phyloP scores from a whole-genome alignment of 2,113 vertebrate species.

The Charadrius vociferus region DNA sequence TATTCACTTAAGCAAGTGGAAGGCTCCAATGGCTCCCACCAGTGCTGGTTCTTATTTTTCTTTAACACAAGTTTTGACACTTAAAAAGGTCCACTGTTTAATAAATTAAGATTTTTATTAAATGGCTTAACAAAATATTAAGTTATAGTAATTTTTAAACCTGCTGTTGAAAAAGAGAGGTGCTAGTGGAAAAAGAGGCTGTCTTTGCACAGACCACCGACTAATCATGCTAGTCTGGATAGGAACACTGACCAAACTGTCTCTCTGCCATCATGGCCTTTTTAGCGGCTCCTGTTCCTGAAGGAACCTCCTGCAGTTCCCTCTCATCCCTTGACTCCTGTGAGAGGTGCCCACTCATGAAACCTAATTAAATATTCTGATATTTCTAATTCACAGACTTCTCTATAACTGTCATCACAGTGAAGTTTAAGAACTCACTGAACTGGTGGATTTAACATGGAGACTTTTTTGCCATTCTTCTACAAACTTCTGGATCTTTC shows the following conservation, averaged over 20 bases:
- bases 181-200: neutral
- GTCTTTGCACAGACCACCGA: neutral
- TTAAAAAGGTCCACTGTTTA: slow-evolving; percentile 23
- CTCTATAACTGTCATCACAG: neutral
- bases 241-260: neutral
- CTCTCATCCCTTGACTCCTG: neutral
- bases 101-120: slow-evolving; percentile 54
- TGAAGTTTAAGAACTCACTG: neutral
- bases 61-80: slow-evolving; percentile 11
- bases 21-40: neutral
- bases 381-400: neutral
- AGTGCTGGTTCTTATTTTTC: neutral
- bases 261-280: neutral
- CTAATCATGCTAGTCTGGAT: neutral
- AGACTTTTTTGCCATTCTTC: neutral
- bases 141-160: slow-evolving; percentile 32
- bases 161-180: slow-evolving; percentile 36
- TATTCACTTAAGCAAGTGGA: slow-evolving; percentile 4
- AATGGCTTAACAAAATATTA: slow-evolving; percentile 23
- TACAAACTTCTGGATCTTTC: neutral
- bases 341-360: neutral
- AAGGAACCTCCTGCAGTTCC: neutral
- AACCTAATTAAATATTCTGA: neutral
- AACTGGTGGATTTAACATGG: neutral
- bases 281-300: neutral